Conservation (phyloP, 1,140 invertebrate genomes). For the Megalopta genalis region DNA sequence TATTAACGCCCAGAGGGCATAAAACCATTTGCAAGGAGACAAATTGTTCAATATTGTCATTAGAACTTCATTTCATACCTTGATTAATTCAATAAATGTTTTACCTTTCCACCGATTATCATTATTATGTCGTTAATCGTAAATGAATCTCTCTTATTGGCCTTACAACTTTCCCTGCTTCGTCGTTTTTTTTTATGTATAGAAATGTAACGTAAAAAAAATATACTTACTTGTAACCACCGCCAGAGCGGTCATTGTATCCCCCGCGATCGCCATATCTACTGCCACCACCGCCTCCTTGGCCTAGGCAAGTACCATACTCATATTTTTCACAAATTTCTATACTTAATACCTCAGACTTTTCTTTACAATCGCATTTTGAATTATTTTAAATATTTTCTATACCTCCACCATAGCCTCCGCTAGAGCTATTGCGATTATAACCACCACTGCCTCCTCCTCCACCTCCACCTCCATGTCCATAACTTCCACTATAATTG, state of each 20-base stretch:
- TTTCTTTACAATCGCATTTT: neutral
- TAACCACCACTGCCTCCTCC: slow-evolving; percentile 73
- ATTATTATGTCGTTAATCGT: slow-evolving; percentile 29
- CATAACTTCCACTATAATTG: slow-evolving; percentile 64
- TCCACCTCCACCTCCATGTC: slow-evolving; percentile 72
- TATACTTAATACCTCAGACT: no score
- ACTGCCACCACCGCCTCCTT: slow-evolving; percentile 71
- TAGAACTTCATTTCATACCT: slow-evolving; percentile 69
- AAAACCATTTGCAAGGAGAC: slow-evolving; percentile 69
- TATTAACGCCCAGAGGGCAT: slow-evolving; percentile 77
- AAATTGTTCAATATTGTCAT: slow-evolving; percentile 64
- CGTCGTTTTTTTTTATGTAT: slow-evolving; percentile 37
- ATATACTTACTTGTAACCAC: slow-evolving; percentile 77
- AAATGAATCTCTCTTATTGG: slow-evolving; percentile 35
- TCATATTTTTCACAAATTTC: neutral
- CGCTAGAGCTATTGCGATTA: slow-evolving; percentile 66
- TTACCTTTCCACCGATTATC: slow-evolving; percentile 46
- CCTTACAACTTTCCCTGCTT: slow-evolving; percentile 54
- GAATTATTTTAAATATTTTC: neutral
- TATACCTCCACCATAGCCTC: slow-evolving; percentile 63
- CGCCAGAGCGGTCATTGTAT: slow-evolving; percentile 77
- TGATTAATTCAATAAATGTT: slow-evolving; percentile 52
- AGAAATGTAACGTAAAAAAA: slow-evolving; percentile 41
- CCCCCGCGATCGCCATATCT: slow-evolving; percentile 80
- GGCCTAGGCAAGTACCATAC: slow-evolving; percentile 25